Evolutionary conservation across 2,797 vertebrate species (phyloP).

Genomic region (Luscinia megarhynchos): DNA sequence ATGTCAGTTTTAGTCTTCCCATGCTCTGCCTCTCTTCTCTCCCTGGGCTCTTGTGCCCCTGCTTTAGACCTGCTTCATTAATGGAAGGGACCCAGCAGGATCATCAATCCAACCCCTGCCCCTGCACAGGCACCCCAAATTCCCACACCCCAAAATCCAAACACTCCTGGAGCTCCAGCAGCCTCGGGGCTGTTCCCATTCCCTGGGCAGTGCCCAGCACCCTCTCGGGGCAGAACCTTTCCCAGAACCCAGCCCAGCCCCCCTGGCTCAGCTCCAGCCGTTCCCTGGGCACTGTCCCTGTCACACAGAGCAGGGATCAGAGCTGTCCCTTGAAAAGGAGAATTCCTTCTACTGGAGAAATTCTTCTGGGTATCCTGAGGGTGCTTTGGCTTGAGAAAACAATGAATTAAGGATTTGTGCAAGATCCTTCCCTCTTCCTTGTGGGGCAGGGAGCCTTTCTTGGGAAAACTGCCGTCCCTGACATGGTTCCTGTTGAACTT

Average conservation of each 20-base stretch:
- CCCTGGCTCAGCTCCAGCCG: accelerated
- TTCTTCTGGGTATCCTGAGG: accelerated
- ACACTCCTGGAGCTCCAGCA: no score
- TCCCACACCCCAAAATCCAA: background rate
- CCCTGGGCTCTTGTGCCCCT: background rate
- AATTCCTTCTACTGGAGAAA: background rate
- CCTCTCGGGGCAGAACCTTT: no score
- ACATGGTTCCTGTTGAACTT: background rate
- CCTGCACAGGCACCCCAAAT: background rate
- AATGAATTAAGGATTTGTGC: accelerated
- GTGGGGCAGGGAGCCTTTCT: background rate
- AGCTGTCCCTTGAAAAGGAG: background rate
- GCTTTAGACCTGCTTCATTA: background rate
- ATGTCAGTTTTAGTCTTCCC: accelerated
- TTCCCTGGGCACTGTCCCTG: background rate
- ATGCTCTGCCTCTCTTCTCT: background rate
- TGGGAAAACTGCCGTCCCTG: background rate
- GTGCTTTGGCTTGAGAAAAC: background rate
- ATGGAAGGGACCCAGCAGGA: no score
- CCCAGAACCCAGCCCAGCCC: accelerated
- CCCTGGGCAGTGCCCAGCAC: no score
- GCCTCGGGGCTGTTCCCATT: no score
- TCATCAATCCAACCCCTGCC: accelerated
- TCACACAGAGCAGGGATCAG: no score
- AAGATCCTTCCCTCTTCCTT: accelerated